Evolutionary conservation across 1,140 invertebrate genomes (phyloP).

Genomic region (Drosophila lini): DNA sequence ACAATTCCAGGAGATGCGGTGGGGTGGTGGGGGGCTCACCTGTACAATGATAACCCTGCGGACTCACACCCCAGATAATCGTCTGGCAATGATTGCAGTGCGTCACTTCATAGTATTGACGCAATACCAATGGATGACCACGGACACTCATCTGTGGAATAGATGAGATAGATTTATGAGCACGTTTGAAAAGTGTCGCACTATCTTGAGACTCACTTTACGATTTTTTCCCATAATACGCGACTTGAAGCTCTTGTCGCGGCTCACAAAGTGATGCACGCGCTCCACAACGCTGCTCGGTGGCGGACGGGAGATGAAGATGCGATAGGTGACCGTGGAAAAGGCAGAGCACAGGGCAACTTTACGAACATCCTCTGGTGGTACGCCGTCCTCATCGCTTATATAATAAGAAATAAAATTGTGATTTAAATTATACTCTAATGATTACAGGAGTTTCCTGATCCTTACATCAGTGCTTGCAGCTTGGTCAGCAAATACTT

Average conservation of each 20-base stretch:
- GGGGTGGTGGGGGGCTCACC: conserved; percentile 44
- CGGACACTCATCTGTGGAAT: conserved; percentile 88
- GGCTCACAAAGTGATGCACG: conserved; percentile 91
- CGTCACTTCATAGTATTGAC: conserved; percentile 95
- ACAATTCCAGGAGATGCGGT: background rate
- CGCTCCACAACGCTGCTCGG: conserved; percentile 80
- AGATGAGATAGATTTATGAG: conserved; percentile 6
- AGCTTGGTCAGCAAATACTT: conserved; percentile 90
- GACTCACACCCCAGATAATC: conserved; percentile 96
- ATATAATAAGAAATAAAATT: conserved; percentile 22
- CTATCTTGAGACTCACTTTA: conserved; percentile 83
- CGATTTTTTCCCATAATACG: conserved; percentile 90
- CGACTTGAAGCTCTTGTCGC: conserved; percentile 92
- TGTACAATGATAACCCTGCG: conserved; percentile 96
- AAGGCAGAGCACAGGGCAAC: conserved; percentile 91
- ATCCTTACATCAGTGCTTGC: conserved; percentile 88
- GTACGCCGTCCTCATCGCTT: conserved; percentile 89
- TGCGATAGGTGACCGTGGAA: conserved; percentile 89
- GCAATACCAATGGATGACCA: conserved; percentile 95
- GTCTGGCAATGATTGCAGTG: conserved; percentile 97
- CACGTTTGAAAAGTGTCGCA: background rate
- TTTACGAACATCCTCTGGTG: conserved; percentile 87
- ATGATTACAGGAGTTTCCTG: too few relatives aligned
- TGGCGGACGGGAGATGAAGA: conserved; percentile 78
- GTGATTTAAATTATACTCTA: background rate